A percentile compares a stretch with the other conserved stretches of the same genome.
These are phyloP conservation scores for Yponomeuta malinellus DNA, from an alignment of 2,888 invertebrate genomes.

Conservation along the genomic window DNA sequence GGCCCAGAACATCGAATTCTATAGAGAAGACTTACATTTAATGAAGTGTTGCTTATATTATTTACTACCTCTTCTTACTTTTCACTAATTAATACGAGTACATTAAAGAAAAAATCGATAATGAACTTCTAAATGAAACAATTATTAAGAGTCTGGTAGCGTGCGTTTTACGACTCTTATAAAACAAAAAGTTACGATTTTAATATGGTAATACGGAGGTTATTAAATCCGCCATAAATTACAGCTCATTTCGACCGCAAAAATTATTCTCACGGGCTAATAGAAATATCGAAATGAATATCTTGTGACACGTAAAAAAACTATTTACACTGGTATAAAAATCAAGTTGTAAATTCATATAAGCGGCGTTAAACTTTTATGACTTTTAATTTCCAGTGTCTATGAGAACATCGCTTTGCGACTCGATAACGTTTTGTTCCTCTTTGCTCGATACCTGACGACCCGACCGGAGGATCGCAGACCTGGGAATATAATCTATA, in stretches of 20 bases:
- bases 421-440: constrained; percentile 36
- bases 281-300: constrained; percentile 1
- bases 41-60: not conserved
- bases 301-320: not conserved
- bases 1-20: constrained; percentile 33
- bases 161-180: constrained; percentile 7
- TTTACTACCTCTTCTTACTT: not conserved
- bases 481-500: constrained; percentile 73
- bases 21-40: constrained; percentile 30
- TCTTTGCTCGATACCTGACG: constrained; percentile 47
- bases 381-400: constrained; percentile 7
- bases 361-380: constrained; percentile 6
- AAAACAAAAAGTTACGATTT: constrained; percentile 9
- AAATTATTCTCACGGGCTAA: constrained; percentile 10
- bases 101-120: too few species aligned
- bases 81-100: too few species aligned
- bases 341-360: not conserved
- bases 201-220: constrained; percentile 4
- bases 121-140: constrained; percentile 7
- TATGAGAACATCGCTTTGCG: constrained; percentile 10
- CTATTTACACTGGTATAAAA: constrained; percentile 2
- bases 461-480: constrained; percentile 44
- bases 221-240: constrained; percentile 5
- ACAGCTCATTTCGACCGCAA: not conserved
- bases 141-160: constrained; percentile 5